Conservation (phyloP, 1,140 invertebrate genomes). For the Lasioglossum baleicum region DNA sequence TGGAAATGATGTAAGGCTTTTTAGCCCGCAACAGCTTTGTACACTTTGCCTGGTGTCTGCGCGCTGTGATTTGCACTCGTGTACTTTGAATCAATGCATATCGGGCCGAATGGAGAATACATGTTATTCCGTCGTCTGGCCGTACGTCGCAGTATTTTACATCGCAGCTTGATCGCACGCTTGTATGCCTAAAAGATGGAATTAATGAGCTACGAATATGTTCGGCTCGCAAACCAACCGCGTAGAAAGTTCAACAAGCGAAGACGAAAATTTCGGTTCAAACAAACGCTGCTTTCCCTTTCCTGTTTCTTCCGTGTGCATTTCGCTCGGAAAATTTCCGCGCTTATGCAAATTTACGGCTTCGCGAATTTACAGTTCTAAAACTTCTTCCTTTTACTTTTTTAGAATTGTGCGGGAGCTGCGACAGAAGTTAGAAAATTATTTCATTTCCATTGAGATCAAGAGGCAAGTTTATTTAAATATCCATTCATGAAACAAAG, state of each 20-base stretch:
- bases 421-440: too few species aligned
- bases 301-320: background rate
- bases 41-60: background rate
- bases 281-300: background rate
- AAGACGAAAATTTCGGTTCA: background rate
- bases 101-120: slow-evolving; percentile 57
- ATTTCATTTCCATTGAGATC: too few species aligned
- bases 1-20: slow-evolving; percentile 19
- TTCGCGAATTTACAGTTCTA: too few species aligned
- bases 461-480: too few species aligned
- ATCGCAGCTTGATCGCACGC: background rate
- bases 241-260: background rate
- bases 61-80: slow-evolving; percentile 30
- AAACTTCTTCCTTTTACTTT: too few species aligned
- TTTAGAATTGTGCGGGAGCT: too few species aligned
- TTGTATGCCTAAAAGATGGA: background rate
- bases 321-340: background rate
- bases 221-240: background rate
- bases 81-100: slow-evolving; percentile 46
- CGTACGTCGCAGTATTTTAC: background rate
- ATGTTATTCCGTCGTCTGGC: slow-evolving; percentile 35
- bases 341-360: background rate
- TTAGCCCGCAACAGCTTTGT: slow-evolving; percentile 19
- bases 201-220: slow-evolving; percentile 1
- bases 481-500: too few species aligned